A percentile compares a stretch with the other conserved stretches of the same genome.
Evolutionary conservation across 1,140 invertebrate species (phyloP).

Genomic region (Megalonaias nervosa): DNA sequence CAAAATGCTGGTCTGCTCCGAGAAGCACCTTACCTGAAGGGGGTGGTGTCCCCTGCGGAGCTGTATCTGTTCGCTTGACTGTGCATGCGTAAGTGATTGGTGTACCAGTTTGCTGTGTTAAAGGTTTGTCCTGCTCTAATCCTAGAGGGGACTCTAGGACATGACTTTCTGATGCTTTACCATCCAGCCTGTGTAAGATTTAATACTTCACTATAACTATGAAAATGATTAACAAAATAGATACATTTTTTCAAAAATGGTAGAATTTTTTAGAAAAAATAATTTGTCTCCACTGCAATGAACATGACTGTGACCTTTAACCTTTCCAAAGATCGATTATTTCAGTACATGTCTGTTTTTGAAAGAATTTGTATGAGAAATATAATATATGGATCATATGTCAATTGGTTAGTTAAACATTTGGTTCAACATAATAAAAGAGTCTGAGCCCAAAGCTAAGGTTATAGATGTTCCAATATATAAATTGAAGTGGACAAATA

Average conservation of each 20-base stretch:
- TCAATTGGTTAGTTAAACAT: too few species aligned
- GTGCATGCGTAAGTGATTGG: conserved; percentile 53
- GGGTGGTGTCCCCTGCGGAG: conserved; percentile 35
- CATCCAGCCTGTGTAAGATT: conserved; percentile 59
- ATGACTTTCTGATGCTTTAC: conserved; percentile 41
- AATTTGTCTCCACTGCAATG: background rate
- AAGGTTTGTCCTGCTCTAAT: conserved; percentile 46
- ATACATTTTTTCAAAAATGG: background rate
- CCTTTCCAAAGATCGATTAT: background rate
- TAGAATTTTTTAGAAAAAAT: background rate
- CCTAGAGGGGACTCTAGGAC: conserved; percentile 31
- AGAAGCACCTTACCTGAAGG: conserved; percentile 57
- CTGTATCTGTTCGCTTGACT: conserved; percentile 44
- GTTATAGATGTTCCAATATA: too few species aligned
- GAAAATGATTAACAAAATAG: background rate
- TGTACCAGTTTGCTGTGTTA: conserved; percentile 42
- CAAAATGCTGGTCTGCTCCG: too few species aligned
- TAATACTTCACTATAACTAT: background rate
- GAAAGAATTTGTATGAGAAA: background rate
- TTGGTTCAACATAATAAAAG: too few species aligned
- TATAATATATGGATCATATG: too few species aligned
- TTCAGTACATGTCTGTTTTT: background rate
- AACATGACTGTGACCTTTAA: background rate
- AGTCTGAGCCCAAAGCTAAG: too few species aligned
- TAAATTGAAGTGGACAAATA: too few species aligned